Percentiles rank a stretch among this genome's conserved stretches.
These are phyloP conservation scores for Yponomeuta sedellus DNA, from an alignment of 2,888 invertebrate genomes.

Conservation along the genomic window DNA sequence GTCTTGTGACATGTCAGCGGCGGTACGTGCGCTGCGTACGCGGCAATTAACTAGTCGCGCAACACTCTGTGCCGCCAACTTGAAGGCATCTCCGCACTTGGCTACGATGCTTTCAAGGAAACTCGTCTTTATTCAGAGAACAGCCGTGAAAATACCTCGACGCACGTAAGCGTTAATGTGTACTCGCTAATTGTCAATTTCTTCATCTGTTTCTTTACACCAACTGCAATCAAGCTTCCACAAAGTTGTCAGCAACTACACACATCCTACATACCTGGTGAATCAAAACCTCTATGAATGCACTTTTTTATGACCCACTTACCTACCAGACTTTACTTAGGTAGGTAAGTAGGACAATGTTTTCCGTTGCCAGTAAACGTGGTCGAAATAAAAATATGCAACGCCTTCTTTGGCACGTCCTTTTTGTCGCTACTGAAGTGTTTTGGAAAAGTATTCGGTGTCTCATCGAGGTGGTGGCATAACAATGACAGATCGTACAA, in stretches of 20 bases:
- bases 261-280: background rate
- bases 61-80: constrained; percentile 23
- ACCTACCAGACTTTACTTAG: background rate
- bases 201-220: constrained; percentile 11
- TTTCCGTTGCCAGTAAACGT: constrained; percentile 1
- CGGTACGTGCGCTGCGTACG: constrained; percentile 69
- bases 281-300: background rate
- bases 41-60: constrained; percentile 59
- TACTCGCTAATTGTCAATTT: constrained; percentile 46
- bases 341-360: background rate
- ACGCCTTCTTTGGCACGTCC: constrained; percentile 5
- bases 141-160: constrained; percentile 55
- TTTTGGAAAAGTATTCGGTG: constrained; percentile 36
- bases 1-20: constrained; percentile 70
- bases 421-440: constrained; percentile 25
- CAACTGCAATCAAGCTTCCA: background rate
- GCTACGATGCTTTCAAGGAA: constrained; percentile 44
- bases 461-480: constrained; percentile 37
- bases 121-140: constrained; percentile 59
- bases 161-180: constrained; percentile 47
- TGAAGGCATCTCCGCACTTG: constrained; percentile 44
- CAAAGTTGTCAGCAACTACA: constrained; percentile 2
- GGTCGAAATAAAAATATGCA: constrained; percentile 11
- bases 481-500: constrained; percentile 56
- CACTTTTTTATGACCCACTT: background rate